A percentile compares a stretch with the other conserved stretches of the same genome.
phyloP scores from a whole-genome alignment of 2,888 invertebrate species.

The Myopa testacea region DNA sequence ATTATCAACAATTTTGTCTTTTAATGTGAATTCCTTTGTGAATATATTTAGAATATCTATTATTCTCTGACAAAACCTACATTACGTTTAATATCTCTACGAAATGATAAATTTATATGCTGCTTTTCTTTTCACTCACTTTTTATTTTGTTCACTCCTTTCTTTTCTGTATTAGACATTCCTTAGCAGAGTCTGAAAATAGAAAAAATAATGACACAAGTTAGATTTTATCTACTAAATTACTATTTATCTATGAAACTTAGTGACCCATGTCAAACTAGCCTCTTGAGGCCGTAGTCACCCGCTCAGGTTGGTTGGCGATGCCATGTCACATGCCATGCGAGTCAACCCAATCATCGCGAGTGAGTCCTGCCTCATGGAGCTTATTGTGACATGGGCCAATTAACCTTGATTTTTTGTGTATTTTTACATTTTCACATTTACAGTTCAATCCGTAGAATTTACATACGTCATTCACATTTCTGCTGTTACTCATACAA shows the following conservation, averaged over 20 bases:
- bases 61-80: too few relatives aligned
- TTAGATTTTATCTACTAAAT: not conserved
- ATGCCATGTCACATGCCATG: too few relatives aligned
- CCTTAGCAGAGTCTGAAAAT: constrained; percentile 48
- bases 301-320: too few relatives aligned
- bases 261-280: not conserved
- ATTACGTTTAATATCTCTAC: not conserved
- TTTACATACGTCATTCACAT: not conserved
- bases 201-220: constrained; percentile 31
- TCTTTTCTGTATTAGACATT: constrained; percentile 66
- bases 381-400: too few relatives aligned
- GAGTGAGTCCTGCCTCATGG: too few relatives aligned
- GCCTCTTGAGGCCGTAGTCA: too few relatives aligned
- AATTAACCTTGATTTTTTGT: too few relatives aligned
- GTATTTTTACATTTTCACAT: too few relatives aligned
- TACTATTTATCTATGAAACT: not conserved
- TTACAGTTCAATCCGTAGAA: too few relatives aligned
- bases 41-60: too few relatives aligned
- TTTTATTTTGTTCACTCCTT: constrained; percentile 59
- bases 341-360: too few relatives aligned
- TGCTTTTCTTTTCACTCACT: constrained; percentile 55
- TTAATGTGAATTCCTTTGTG: not conserved
- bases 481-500: too few relatives aligned
- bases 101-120: not conserved
- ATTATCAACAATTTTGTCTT: not conserved